Base-by-base conservation (phyloP, 2,797 vertebrate species). In the Oreochromis grahami region DNA sequence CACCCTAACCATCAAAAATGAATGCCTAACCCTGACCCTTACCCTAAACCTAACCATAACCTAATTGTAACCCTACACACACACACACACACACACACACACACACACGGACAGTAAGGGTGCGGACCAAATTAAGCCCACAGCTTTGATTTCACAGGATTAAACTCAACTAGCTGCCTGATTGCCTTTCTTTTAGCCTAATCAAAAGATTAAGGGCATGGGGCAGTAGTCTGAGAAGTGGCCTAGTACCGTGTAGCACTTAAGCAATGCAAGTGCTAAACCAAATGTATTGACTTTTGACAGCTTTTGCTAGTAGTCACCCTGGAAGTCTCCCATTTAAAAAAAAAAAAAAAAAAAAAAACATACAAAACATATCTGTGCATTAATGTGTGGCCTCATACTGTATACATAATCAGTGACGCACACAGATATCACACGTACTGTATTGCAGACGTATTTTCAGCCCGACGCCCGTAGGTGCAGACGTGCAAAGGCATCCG, bases 121-220 rank as follows among this genome's bases (percentile, higher is more conserved):
- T 85, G 88, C 34, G 4, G 92, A 51, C 90, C 60, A 90, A 93
- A 93, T 91, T 88, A 91, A 91, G 12, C 77, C 85, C 48, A 3
- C 76, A 86, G 93, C 91, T 94, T 94, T 94, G 92, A 94, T 94
- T 94, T 90, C 80, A 83, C 84, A 86, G 83, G 88, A 94, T 95
- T 95, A 93, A 90, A 87, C 52, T 80, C 63, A 72, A 87, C 79
- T 77, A 86, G 88, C 87, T 91, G 89, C 88, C 92, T 93, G 90
- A 94, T 90, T 92, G 90, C 81, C 52, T 79, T 92, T 92, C 89
- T 93, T 94, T 87, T 72, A 82, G 80, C 87, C 94, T 95, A 93
- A 95, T 96, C 91, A 95, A 94, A 86, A 91, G 94, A 95, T 95
- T 95, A 93, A 87, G 87, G 81, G 63, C 88, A 88, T 3, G 83